A percentile compares a stretch with the other conserved stretches of the same genome.
Conservation (phyloP, 2,113 vertebrate genomes). For the Pituophis catenifer region DNA sequence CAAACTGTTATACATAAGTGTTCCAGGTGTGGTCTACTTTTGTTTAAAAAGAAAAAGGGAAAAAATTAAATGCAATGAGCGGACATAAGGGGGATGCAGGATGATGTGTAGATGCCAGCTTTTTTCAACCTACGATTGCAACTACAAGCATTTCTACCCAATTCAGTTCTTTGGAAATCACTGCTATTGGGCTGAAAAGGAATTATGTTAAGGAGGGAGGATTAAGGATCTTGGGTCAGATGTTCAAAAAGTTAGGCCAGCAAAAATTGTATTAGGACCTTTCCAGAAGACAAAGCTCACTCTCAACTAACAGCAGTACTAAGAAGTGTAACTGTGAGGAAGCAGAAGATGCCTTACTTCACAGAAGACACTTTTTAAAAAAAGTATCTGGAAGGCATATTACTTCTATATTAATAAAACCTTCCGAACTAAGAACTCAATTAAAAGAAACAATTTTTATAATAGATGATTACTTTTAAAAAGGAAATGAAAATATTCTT, state of each 20-base stretch:
- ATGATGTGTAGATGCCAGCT: constrained; percentile 9
- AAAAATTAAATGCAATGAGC: not conserved
- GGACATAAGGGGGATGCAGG: constrained; percentile 37
- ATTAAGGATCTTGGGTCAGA: constrained; percentile 43
- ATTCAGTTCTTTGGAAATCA: not conserved
- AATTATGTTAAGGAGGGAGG: not conserved
- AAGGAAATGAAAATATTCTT: not conserved
- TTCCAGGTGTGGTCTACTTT: constrained; percentile 11
- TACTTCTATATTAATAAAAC: not conserved
- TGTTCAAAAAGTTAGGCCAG: not conserved
- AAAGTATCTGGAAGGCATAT: not conserved
- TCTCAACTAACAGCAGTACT: not conserved
- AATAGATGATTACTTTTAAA: not conserved
- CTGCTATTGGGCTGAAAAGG: not conserved
- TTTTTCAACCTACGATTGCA: constrained; percentile 20
- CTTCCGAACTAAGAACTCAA: not conserved
- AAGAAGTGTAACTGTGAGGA: not conserved
- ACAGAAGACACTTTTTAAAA: not conserved
- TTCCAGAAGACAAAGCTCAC: constrained; percentile 19
- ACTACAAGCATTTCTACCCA: not conserved
- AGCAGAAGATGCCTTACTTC: not conserved
- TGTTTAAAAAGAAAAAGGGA: not conserved
- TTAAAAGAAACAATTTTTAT: not conserved
- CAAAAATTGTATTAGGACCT: not conserved
- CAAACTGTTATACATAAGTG: constrained; percentile 45